Evolutionary conservation across 1,140 invertebrate species (phyloP).

Genomic region (Sycophila sp.): DNA sequence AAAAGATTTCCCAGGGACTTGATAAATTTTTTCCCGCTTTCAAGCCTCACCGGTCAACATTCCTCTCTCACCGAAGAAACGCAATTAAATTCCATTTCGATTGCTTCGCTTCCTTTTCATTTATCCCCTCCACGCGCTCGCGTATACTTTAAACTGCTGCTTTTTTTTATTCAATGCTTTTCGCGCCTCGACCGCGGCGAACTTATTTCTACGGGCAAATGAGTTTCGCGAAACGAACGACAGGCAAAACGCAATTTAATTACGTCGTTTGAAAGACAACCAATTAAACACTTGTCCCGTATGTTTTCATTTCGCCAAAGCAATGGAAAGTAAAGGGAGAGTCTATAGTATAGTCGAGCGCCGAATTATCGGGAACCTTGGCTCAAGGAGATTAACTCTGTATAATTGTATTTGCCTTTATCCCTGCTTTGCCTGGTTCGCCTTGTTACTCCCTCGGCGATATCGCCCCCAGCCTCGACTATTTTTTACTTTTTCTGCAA

Average conservation of each 20-base stretch:
- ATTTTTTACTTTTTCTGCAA: no score
- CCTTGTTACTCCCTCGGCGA: no score
- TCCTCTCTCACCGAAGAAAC: conserved; percentile 1
- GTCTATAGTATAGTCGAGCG: no score
- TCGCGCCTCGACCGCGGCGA: background rate
- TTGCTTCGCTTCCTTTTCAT: conserved; percentile 14
- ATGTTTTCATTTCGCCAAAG: conserved; percentile 22
- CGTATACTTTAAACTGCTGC: background rate
- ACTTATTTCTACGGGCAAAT: no score
- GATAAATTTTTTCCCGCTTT: no score
- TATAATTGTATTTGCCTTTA: background rate
- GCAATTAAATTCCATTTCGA: conserved; percentile 24
- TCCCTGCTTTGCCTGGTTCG: background rate
- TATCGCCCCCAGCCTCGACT: no score
- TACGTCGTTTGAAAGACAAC: conserved; percentile 10
- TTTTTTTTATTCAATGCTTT: conserved; percentile 30
- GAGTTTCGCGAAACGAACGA: conserved; percentile 35
- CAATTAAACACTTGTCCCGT: conserved; percentile 5
- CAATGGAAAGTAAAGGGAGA: no score
- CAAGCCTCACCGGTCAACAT: no score
- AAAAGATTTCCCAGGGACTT: no score
- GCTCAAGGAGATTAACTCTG: background rate
- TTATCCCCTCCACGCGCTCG: background rate
- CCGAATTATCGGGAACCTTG: background rate
- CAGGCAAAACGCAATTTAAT: conserved; percentile 37